Base-by-base conservation (phyloP, 2,888 invertebrate species). In the Amorpha juglandis region DNA sequence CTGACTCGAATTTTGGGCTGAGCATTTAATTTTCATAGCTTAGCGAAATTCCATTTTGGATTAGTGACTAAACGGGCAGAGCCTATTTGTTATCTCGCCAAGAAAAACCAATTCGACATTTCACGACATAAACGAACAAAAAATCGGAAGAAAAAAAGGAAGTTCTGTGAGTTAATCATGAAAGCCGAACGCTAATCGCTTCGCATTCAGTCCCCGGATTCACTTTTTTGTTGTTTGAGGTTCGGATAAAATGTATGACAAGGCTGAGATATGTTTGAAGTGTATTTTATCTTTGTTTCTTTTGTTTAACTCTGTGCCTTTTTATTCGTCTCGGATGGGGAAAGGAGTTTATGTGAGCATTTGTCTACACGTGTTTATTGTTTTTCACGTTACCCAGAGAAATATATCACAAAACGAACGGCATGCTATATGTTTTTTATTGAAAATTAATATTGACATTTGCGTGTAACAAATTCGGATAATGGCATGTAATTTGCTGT, bases 21-120 rank as follows among this genome's bases (percentile, higher is more conserved):
- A 80, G 80, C 83, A 80, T 86, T 86, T 87, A 86, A 87, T 87
- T 87, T 86, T 83, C 83, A 85, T 86, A 83, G 86, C 86, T 86
- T 85, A 85, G 82, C 77, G 80, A 77, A 87, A 86, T 87, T 81
- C 82, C 78, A 86, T 89, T 86, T 82, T 80, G 79, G 84, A 87
- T 89, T 89, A 86, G 81, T 79, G 82, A 82, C 78, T 87, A 84
- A 88, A 83, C 84, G 82, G 80, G 78, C 82, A 80, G 80, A 80
- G 80, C 86, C 84, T 86, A 87, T 87, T 86, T 87, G 84, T 85
- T 88, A 86, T 83, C 84, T 81, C 78, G 78, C 74, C 74, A 76
- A 80, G 81, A 80, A 84, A 84, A 86, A 77, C 72, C 78, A 74
- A 72, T 75, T 72, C 68, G 70, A 70, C 74, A 70, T 72, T 74